phyloP scores from a whole-genome alignment of 2,888 invertebrate genomes.

The Drosophila nr. perissopoda region DNA sequence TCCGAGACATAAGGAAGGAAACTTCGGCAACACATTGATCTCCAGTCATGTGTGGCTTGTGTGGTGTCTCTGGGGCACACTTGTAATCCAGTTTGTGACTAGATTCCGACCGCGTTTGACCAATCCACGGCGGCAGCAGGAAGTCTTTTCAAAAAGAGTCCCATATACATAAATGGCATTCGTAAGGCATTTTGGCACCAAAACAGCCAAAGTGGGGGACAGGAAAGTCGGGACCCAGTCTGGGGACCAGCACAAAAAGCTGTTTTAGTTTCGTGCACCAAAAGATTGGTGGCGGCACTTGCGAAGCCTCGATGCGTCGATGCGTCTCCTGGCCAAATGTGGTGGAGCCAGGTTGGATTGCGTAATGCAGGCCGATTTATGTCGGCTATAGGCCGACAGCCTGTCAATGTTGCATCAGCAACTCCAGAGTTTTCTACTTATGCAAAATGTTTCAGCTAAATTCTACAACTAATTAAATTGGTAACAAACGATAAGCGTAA shows the following conservation, averaged over 20 bases:
- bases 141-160: conserved; percentile 57
- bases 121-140: conserved; percentile 64
- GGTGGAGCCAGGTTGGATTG: conserved; percentile 47
- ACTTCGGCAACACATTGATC: conserved; percentile 29
- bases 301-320: conserved; percentile 43
- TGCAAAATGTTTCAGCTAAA: conserved; percentile 31
- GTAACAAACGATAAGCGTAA: conserved; percentile 8
- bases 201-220: conserved; percentile 6
- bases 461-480: conserved; percentile 53
- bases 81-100: conserved; percentile 72
- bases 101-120: conserved; percentile 65
- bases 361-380: conserved; percentile 40
- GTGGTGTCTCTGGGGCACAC: conserved; percentile 61
- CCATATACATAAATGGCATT: conserved; percentile 46
- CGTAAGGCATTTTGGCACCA: conserved; percentile 51
- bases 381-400: conserved; percentile 28
- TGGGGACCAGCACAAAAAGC: conserved; percentile 50
- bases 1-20: conserved; percentile 73
- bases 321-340: conserved; percentile 50
- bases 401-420: conserved; percentile 65
- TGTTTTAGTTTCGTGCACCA: conserved; percentile 64
- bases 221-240: conserved; percentile 3
- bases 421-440: conserved; percentile 4
- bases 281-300: conserved; percentile 37
- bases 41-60: conserved; percentile 29